Evolutionary conservation across 2,888 invertebrate species (phyloP), one percentile per base, ranked within the genome.

Genomic region (Hypomecis punctinalis): DNA sequence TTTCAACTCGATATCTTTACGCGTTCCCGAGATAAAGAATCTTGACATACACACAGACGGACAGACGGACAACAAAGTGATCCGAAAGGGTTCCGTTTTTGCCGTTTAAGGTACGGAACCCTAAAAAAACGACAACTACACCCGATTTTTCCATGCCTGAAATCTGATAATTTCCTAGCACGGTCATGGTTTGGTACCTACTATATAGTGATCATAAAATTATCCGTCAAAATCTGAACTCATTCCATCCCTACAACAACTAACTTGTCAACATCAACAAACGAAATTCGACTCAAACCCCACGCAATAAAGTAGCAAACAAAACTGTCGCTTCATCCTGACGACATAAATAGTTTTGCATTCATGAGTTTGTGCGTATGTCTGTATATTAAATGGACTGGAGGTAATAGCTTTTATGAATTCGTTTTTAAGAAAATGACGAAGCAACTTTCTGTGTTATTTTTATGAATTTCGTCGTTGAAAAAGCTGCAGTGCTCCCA

Each of bases 351-450:
- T 48, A 51, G 37, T 52, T 53, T 40, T 46, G 35, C 46, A 57
- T 45, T 43, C 37, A 13, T 61, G 13, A 9, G 6, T 52, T 5
- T 33, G 5, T 64, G 55, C 43, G 51, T 54, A 6, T 37, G 46
- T 23, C n/a, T 49, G 51, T 49, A 23, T 52, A 39, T 58, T 53
- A 54, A 61, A 61, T 66, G 48, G 48, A 7, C 48, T 45, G 40
- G 23, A 53, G 47, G 53, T 58, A 61, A 66, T 66, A 36, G 39
- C 43, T 52, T 61, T 65, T 37, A 53, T 57, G 55, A 35, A 61
- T 53, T 56, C 43, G 46, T 9, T 57, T 55, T 60, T 23, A 59
- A 61, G 61, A 61, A 64, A 56, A 54, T 54, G 43, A 11, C 48
- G 35, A 40, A 42, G 36, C 40, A 36, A 52, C 9, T 43, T 56